Conservation (phyloP, 2,888 invertebrate genomes). For the Scaptomyza reducta region DNA sequence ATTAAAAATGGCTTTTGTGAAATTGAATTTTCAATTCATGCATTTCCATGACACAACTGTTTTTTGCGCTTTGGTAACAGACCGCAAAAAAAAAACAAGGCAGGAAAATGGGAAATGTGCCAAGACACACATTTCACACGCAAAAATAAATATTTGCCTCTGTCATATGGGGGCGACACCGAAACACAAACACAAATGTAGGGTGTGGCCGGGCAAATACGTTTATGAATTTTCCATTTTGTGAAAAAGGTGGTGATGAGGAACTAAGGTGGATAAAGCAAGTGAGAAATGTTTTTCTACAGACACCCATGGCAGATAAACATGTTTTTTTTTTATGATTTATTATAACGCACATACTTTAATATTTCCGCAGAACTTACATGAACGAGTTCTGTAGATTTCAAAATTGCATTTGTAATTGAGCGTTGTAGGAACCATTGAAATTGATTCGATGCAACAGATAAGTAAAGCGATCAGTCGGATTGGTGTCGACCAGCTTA, state of each 20-base stretch:
- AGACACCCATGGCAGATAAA: conserved; percentile 33
- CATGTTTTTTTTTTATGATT: conserved; percentile 58
- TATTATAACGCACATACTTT: conserved; percentile 17
- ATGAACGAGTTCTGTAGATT: not conserved
- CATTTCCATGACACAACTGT: conserved; percentile 43
- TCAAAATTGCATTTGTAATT: conserved; percentile 85
- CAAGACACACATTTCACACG: conserved; percentile 48
- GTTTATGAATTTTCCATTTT: conserved; percentile 60
- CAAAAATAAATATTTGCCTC: conserved; percentile 74
- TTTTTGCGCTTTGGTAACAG: conserved; percentile 11
- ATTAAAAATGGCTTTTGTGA: conserved; percentile 35
- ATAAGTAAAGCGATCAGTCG: conserved; percentile 83
- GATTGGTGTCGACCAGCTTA: conserved; percentile 81
- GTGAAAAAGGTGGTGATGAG: not conserved
- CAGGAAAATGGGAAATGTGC: conserved; percentile 26
- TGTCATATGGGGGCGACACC: conserved; percentile 65
- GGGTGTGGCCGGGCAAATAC: conserved; percentile 13
- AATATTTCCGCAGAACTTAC: conserved; percentile 56
- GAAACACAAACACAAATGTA: conserved; percentile 29
- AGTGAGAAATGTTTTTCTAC: conserved; percentile 5
- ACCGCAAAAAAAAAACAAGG: conserved; percentile 21
- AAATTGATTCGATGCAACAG: conserved; percentile 89
- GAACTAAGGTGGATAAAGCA: conserved; percentile 36
- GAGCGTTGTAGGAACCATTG: conserved; percentile 92
- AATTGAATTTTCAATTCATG: conserved; percentile 66